These are phyloP conservation scores for Apamea epomidion DNA, from an alignment of 2,888 invertebrate genomes.

Conservation along the genomic window DNA sequence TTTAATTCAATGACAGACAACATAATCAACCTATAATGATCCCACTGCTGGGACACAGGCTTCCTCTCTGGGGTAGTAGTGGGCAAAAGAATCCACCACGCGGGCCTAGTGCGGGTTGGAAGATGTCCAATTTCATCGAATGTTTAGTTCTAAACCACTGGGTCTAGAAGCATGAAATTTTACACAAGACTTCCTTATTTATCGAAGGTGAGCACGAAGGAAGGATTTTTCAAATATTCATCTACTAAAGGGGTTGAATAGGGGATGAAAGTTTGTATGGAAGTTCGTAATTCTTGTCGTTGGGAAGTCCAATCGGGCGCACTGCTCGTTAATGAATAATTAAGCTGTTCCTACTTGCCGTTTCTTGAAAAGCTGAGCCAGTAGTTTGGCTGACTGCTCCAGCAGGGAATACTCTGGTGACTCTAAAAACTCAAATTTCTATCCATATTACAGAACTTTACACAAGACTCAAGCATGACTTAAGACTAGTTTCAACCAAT, in stretches of 20 bases:
- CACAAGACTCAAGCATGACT: too few relatives aligned
- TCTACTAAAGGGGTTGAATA: not conserved
- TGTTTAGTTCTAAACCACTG: not conserved
- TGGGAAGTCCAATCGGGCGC: not conserved
- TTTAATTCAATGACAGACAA: not conserved
- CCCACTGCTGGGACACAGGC: too few relatives aligned
- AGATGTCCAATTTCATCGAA: too few relatives aligned
- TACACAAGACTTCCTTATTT: not conserved
- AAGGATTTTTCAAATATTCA: not conserved
- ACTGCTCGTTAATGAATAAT: not conserved
- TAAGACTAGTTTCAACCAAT: too few relatives aligned
- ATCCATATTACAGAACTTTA: not conserved
- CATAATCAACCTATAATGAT: too few relatives aligned
- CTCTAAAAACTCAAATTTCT: not conserved
- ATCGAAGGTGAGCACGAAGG: not conserved
- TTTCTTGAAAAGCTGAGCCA: not conserved
- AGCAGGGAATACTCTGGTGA: not conserved
- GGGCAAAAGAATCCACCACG: too few relatives aligned
- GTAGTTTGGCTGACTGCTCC: not conserved
- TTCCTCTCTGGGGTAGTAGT: too few relatives aligned
- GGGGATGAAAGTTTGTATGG: not conserved
- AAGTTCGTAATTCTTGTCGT: not conserved
- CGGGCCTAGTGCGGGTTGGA: too few relatives aligned
- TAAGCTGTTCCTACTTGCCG: not conserved
- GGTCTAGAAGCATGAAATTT: not conserved